A percentile compares a stretch with the other conserved stretches of the same genome.
Conservation (phyloP, 2,113 vertebrate genomes). For the Mesitornis unicolor region DNA sequence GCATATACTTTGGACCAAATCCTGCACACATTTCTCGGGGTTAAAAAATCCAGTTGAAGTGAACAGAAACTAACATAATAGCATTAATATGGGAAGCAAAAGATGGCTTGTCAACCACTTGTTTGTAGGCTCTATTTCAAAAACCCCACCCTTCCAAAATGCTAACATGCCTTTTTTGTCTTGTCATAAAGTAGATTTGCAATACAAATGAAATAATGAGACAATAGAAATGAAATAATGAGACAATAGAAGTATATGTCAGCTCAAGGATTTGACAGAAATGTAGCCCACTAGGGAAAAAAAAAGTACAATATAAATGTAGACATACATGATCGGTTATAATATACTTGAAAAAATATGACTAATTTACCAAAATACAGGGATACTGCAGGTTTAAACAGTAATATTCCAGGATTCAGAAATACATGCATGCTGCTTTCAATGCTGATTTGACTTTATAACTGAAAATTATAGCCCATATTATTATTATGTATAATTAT, state of each 20-base stretch:
- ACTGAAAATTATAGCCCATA: background rate
- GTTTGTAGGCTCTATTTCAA: background rate
- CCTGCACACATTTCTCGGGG: background rate
- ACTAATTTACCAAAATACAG: background rate
- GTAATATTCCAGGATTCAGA: background rate
- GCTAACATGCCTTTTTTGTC: background rate
- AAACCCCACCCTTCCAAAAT: background rate
- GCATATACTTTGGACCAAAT: background rate
- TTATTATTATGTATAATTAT: background rate
- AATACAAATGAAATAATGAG: background rate
- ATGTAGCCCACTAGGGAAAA: background rate
- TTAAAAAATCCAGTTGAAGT: background rate
- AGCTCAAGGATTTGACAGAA: background rate
- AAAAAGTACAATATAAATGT: background rate
- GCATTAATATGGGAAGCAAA: background rate
- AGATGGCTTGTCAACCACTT: background rate
- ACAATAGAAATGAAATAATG: background rate
- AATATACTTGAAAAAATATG: background rate
- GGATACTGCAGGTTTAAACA: no score
- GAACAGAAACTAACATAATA: background rate
- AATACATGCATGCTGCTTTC: background rate
- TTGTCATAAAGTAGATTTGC: background rate
- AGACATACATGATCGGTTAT: background rate
- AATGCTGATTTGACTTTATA: background rate
- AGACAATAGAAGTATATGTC: background rate